Percentiles rank a stretch among this genome's conserved stretches.
Evolutionary conservation across 2,113 vertebrate genomes (phyloP).

Genomic region (Clarias macrocephalus): DNA sequence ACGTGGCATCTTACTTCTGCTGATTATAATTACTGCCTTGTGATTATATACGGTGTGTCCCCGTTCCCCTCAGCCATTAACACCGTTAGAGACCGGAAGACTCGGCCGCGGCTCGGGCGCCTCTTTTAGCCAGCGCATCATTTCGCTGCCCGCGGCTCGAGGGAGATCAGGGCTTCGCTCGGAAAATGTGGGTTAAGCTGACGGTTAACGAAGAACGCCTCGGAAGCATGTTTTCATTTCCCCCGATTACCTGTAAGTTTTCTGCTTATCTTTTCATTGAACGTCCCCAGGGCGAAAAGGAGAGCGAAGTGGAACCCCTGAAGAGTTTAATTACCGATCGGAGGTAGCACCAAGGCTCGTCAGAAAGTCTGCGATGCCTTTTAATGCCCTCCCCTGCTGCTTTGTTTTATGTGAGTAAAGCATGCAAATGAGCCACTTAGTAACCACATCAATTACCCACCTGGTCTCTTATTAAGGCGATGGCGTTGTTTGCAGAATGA

Average conservation of each 20-base stretch:
- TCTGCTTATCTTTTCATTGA: constrained; percentile 87
- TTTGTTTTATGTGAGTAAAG: constrained; percentile 82
- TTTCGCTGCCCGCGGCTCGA: constrained; percentile 8
- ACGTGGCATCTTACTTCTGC: not conserved
- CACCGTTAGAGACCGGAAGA: constrained; percentile 10
- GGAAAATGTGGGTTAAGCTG: constrained; percentile 55
- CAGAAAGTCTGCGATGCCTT: constrained; percentile 81
- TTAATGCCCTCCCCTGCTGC: constrained; percentile 73
- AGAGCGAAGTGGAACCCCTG: constrained; percentile 83
- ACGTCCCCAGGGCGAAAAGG: constrained; percentile 67
- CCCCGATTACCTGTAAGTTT: constrained; percentile 87
- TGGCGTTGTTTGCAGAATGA: constrained; percentile 85
- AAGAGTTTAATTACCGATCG: constrained; percentile 88
- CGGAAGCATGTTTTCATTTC: constrained; percentile 70
- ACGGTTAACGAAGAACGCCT: constrained; percentile 52
- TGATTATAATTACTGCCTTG: not conserved
- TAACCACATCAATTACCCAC: constrained; percentile 92
- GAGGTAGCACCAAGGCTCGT: constrained; percentile 76
- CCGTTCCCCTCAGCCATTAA: constrained; percentile 26
- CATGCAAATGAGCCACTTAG: constrained; percentile 92
- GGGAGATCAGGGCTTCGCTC: constrained; percentile 37
- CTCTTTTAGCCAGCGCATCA: constrained; percentile 34
- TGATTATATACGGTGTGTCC: constrained; percentile 1
- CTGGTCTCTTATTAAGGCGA: constrained; percentile 87
- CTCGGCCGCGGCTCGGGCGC: not conserved